These are phyloP conservation scores for Tetrao urogallus DNA, from an alignment of 2,113 vertebrate genomes.

Conservation along the genomic window DNA sequence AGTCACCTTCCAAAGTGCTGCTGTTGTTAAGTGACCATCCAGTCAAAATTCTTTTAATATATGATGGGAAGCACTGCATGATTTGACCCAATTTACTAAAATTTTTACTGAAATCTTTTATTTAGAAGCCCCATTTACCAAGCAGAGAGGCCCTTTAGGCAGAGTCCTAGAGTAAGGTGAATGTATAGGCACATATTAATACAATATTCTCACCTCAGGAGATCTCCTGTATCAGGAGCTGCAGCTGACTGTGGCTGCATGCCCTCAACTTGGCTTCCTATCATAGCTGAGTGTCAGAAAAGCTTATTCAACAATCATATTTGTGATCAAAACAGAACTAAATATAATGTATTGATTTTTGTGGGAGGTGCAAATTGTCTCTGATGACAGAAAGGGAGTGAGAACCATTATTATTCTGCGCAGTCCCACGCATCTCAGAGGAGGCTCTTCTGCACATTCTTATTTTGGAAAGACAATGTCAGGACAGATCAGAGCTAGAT, in stretches of 20 bases:
- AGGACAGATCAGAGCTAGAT: constrained; percentile 35
- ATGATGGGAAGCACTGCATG: neutral
- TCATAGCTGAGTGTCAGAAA: neutral
- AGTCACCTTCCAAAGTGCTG: neutral
- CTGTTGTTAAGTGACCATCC: neutral
- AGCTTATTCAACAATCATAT: neutral
- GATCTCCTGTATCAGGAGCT: neutral
- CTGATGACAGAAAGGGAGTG: neutral
- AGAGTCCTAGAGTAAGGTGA: neutral
- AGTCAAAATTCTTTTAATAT: neutral
- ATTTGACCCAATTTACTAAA: neutral
- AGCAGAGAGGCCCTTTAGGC: neutral
- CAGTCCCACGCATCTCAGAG: neutral
- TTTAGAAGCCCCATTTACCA: neutral
- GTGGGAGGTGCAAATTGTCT: neutral
- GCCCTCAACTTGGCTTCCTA: neutral
- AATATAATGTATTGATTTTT: neutral
- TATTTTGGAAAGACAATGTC: constrained; percentile 32
- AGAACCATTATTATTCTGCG: neutral
- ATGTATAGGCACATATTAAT: neutral
- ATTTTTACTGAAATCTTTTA: neutral
- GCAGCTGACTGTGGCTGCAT: neutral
- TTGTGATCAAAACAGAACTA: accelerated
- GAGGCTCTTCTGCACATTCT: neutral
- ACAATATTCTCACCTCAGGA: neutral